Evolutionary conservation across 2,888 invertebrate species (phyloP).

Genomic region (Craniophora ligustri): DNA sequence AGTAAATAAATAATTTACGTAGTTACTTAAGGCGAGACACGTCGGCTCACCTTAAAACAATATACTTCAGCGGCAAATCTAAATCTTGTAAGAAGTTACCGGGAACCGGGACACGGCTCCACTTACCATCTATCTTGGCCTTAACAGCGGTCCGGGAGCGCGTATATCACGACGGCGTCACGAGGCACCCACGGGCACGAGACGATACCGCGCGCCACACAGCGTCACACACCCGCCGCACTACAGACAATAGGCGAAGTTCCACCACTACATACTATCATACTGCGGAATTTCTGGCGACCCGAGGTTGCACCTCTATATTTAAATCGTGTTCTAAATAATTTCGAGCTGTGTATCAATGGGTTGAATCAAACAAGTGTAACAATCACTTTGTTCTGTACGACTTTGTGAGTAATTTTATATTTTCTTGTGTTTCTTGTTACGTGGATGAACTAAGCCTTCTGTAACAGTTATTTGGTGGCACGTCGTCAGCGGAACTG

Average conservation of each 20-base stretch:
- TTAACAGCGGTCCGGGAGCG: conserved; percentile 23
- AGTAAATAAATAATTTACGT: conserved; percentile 41
- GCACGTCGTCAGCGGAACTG: conserved; percentile 16
- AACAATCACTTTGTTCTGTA: too few relatives aligned
- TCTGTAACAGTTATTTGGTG: conserved; percentile 1
- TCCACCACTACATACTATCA: background rate
- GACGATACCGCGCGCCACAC: background rate
- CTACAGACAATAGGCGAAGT: background rate
- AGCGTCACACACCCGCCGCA: background rate
- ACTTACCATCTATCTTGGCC: conserved; percentile 40
- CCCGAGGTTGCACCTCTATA: too few relatives aligned
- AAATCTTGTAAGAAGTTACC: conserved; percentile 29
- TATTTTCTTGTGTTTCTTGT: too few relatives aligned
- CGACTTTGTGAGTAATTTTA: too few relatives aligned
- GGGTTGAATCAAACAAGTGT: background rate
- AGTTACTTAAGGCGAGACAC: conserved; percentile 30
- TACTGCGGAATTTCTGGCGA: too few relatives aligned
- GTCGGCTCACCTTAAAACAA: conserved; percentile 38
- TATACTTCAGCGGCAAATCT: conserved; percentile 26
- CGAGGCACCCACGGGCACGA: background rate
- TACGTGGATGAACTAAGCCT: background rate
- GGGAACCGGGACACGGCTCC: conserved; percentile 3
- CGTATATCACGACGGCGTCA: background rate
- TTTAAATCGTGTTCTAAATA: too few relatives aligned
- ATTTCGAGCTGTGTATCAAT: background rate